Conservation (phyloP, 1,140 invertebrate genomes). For the Aricia agestis region DNA sequence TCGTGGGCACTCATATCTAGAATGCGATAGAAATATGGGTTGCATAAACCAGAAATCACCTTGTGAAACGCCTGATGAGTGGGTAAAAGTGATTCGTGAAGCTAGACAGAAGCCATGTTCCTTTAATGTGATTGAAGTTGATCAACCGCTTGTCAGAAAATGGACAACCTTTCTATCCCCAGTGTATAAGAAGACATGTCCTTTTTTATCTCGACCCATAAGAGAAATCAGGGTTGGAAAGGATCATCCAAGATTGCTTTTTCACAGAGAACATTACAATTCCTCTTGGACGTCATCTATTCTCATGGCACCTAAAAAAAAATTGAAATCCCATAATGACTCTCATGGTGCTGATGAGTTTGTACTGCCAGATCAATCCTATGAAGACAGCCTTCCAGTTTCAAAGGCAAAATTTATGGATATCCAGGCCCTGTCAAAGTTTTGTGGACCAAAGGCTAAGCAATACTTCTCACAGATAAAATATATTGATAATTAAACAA, state of each 20-base stretch:
- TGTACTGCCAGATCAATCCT: background rate
- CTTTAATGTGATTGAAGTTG: conserved; percentile 20
- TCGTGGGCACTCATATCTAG: conserved; percentile 28
- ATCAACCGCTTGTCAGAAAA: conserved; percentile 20
- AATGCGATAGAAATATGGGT: conserved; percentile 31
- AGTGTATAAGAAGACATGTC: conserved; percentile 22
- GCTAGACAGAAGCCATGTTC: conserved; percentile 15
- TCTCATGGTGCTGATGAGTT: conserved; percentile 7
- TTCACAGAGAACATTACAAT: too few relatives aligned
- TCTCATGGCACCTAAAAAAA: conserved; percentile 7
- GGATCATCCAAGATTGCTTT: conserved; percentile 11
- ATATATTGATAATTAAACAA: conserved; percentile 25
- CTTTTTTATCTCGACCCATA: conserved; percentile 21
- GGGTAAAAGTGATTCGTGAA: conserved; percentile 22
- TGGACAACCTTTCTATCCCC: conserved; percentile 20
- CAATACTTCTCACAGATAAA: conserved; percentile 28
- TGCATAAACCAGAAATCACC: conserved; percentile 27
- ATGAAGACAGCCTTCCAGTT: conserved; percentile 15
- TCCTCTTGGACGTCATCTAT: too few relatives aligned
- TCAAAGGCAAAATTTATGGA: conserved; percentile 19
- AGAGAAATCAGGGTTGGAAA: conserved; percentile 20
- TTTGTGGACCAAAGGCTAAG: conserved; percentile 29
- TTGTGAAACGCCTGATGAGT: conserved; percentile 26
- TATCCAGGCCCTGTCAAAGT: conserved; percentile 25
- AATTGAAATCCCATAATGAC: conserved; percentile 15